Conservation (phyloP, 2,888 invertebrate species). For the Rhabditoides inermis region DNA sequence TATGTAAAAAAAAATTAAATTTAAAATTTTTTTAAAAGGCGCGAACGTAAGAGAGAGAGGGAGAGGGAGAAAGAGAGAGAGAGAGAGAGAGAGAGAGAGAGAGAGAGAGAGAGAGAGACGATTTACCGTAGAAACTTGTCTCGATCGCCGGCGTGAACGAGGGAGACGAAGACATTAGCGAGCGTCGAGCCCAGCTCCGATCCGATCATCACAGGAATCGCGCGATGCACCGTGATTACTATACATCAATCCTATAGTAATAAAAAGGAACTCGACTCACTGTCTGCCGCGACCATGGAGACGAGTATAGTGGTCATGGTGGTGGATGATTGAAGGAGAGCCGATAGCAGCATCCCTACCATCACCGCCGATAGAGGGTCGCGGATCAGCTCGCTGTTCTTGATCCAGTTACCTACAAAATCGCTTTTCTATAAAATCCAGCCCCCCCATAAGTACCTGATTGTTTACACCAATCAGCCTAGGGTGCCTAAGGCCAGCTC, state of each 20-base stretch:
- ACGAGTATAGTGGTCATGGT: conserved; percentile 40
- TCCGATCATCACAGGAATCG: conserved; percentile 60
- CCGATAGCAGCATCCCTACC: conserved; percentile 42
- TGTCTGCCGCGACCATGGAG: conserved; percentile 57
- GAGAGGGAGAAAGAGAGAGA: conserved; percentile 4
- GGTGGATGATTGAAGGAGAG: conserved; percentile 39
- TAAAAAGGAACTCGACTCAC: conserved; percentile 13
- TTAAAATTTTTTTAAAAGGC: too few relatives aligned
- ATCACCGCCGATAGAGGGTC: conserved; percentile 46
- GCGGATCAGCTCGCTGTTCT: conserved; percentile 17
- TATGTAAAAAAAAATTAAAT: too few relatives aligned
- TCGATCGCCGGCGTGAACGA: conserved; percentile 54
- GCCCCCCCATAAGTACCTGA: too few relatives aligned
- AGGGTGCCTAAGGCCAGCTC: too few relatives aligned
- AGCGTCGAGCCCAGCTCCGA: conserved; percentile 60
- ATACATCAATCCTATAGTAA: conserved; percentile 1
- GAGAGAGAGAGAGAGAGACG: not conserved
- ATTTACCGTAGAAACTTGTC: conserved; percentile 17
- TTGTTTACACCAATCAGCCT: too few relatives aligned
- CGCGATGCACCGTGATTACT: conserved; percentile 54
- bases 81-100: not conserved
- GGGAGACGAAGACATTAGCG: conserved; percentile 59
- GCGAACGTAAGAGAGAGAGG: not conserved
- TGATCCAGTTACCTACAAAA: not conserved
- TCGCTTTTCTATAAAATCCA: too few relatives aligned